phyloP scores from a whole-genome alignment of 1,140 invertebrate species.

The Trachymyrmex septentrionalis region DNA sequence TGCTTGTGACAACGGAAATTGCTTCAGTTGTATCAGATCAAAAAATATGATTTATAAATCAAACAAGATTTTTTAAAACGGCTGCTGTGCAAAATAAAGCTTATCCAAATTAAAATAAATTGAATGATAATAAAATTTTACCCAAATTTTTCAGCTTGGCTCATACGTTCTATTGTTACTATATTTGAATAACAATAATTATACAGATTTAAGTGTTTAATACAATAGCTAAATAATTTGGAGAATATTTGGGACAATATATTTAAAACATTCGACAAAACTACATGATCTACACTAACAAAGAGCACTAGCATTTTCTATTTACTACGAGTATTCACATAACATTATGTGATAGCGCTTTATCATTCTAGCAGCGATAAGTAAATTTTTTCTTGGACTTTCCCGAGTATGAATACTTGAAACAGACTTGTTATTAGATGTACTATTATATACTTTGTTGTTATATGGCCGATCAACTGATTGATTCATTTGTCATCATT shows the following conservation, averaged over 20 bases:
- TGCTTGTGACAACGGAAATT: background rate
- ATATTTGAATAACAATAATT: background rate
- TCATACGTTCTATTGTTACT: too few species aligned
- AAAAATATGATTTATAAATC: background rate
- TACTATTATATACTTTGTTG: background rate
- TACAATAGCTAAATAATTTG: background rate
- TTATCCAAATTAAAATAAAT: background rate
- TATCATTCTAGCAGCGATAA: conserved; percentile 8
- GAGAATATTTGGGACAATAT: background rate
- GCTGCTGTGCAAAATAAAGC: background rate
- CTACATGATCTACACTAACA: background rate
- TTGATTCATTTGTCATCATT: background rate
- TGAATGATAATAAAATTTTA: too few species aligned
- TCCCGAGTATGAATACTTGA: background rate
- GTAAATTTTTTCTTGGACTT: background rate
- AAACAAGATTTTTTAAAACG: background rate
- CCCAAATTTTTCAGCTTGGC: too few species aligned
- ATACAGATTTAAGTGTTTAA: background rate
- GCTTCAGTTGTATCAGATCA: background rate
- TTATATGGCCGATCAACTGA: background rate
- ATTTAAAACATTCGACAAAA: background rate
- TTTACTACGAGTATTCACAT: conserved; percentile 4
- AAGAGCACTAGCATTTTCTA: conserved; percentile 24
- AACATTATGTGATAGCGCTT: conserved; percentile 1
- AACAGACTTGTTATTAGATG: background rate